Conservation (phyloP, 2,113 vertebrate species). For the Antennarius striatus region DNA sequence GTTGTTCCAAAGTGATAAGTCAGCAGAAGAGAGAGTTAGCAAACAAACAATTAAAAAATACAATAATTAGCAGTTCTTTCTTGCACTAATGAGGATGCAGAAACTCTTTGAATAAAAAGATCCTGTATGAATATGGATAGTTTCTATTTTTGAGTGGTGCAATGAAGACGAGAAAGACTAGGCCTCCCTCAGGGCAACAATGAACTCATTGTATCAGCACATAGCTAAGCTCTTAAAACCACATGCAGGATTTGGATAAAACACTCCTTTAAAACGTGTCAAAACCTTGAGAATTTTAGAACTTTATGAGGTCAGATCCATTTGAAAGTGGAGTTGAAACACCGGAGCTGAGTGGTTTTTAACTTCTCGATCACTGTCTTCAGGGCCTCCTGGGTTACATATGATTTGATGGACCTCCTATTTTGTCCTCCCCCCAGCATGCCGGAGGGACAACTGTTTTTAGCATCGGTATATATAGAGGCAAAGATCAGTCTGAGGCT, state of each 20-base stretch:
- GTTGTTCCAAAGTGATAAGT: slow-evolving; percentile 18
- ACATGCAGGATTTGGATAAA: neutral
- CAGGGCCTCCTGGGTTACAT: neutral
- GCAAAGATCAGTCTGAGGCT: slow-evolving; percentile 3
- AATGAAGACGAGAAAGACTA: slow-evolving; percentile 14
- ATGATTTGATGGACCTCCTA: neutral
- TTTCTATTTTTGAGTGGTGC: slow-evolving; percentile 51
- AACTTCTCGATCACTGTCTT: neutral
- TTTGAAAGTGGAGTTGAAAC: slow-evolving; percentile 25
- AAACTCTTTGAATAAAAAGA: slow-evolving; percentile 25
- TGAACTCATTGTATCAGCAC: slow-evolving; percentile 24
- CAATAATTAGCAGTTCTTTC: slow-evolving; percentile 43
- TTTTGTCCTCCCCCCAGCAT: slow-evolving; percentile 21
- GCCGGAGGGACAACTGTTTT: slow-evolving; percentile 3
- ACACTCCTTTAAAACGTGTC: slow-evolving; percentile 32
- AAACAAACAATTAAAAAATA: slow-evolving; percentile 33
- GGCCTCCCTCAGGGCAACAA: slow-evolving; percentile 32
- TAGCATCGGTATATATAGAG: slow-evolving; percentile 12
- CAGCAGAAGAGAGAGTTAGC: slow-evolving; percentile 32
- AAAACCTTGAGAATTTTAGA: slow-evolving; percentile 15
- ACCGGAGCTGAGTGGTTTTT: slow-evolving; percentile 2
- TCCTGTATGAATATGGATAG: slow-evolving; percentile 63
- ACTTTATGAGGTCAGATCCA: slow-evolving; percentile 47
- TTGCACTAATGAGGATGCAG: slow-evolving; percentile 51
- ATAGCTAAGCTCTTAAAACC: slow-evolving; percentile 17